A percentile compares a stretch with the other conserved stretches of the same genome.
These are phyloP conservation scores for Microcebus tavaratra DNA, from an alignment of 2,113 vertebrate species.

Conservation along the genomic window DNA sequence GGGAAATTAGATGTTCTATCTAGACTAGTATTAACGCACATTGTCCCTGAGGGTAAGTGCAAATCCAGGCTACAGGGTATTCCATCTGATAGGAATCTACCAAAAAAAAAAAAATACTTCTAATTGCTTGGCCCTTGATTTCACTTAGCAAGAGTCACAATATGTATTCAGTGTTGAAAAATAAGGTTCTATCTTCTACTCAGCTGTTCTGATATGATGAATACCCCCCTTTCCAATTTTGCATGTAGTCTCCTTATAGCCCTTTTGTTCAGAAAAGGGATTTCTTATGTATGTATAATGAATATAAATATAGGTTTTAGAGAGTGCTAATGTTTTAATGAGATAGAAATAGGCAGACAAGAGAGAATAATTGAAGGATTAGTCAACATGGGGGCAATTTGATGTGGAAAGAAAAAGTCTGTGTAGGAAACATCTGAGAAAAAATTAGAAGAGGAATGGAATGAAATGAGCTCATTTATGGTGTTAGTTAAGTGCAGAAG, in stretches of 20 bases:
- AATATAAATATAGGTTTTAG: constrained; percentile 73
- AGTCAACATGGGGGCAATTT: constrained; percentile 68
- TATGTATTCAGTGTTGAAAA: constrained; percentile 6
- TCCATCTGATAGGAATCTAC: constrained; percentile 15
- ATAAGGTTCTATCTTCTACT: constrained; percentile 48
- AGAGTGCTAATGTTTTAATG: constrained; percentile 69
- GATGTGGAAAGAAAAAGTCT: constrained; percentile 52
- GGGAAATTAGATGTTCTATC: constrained; percentile 7
- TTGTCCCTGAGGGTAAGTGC: background rate
- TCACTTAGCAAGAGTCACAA: constrained; percentile 30
- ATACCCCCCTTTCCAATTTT: constrained; percentile 48
- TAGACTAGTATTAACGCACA: background rate
- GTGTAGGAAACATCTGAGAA: constrained; percentile 1
- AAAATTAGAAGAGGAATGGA: background rate
- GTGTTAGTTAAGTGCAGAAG: constrained; percentile 36
- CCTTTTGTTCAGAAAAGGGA: constrained; percentile 65
- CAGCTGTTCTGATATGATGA: constrained; percentile 55
- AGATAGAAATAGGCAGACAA: constrained; percentile 69
- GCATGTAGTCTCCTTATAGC: constrained; percentile 62
- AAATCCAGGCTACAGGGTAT: background rate
- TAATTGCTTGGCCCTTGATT: constrained; percentile 43
- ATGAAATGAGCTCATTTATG: constrained; percentile 43
- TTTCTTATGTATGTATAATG: constrained; percentile 74
- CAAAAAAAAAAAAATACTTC: constrained; percentile 8
- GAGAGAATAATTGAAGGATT: constrained; percentile 68